Evolutionary conservation across 2,888 invertebrate species (phyloP).

Genomic region (Caenorhabditis auriculariae): DNA sequence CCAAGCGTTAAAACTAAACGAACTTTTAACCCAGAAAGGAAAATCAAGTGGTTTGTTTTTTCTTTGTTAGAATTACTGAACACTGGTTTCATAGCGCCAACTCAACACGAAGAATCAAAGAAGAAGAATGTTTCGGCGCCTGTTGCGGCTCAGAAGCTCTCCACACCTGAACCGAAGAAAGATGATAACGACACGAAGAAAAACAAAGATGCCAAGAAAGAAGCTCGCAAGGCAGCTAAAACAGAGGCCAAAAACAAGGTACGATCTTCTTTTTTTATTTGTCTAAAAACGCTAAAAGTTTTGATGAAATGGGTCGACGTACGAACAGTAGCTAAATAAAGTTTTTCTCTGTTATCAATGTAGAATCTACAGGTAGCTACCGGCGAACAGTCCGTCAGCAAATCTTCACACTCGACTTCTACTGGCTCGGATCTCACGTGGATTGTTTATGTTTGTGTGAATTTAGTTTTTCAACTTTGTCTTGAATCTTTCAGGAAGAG

Average conservation of each 20-base stretch:
- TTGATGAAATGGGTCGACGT: neutral
- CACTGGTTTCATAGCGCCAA: too few species aligned
- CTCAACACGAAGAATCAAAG: too few species aligned
- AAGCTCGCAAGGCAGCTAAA: conserved; percentile 30
- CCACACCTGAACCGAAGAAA: neutral
- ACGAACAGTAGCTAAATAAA: conserved; percentile 3
- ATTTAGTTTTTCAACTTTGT: too few species aligned
- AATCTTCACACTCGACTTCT: too few species aligned
- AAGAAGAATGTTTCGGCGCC: too few species aligned
- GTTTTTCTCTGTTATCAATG: neutral
- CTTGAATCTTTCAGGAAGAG: conserved; percentile 30
- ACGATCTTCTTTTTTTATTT: neutral
- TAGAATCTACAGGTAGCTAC: too few species aligned
- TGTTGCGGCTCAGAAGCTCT: neutral
- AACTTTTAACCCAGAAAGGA: neutral
- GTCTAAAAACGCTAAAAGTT: neutral
- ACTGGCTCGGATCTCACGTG: too few species aligned
- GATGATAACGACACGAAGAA: neutral
- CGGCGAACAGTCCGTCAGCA: too few species aligned
- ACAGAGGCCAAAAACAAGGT: conserved; percentile 36
- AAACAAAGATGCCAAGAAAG: conserved; percentile 15
- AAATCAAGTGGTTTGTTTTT: neutral
- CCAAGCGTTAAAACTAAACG: too few species aligned
- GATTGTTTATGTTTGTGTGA: too few species aligned
- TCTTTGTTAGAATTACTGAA: too few species aligned